Evolutionary conservation across 2,797 vertebrate species (phyloP), one percentile per base, ranked within the genome.

Genomic region (Propithecus perrieri): DNA sequence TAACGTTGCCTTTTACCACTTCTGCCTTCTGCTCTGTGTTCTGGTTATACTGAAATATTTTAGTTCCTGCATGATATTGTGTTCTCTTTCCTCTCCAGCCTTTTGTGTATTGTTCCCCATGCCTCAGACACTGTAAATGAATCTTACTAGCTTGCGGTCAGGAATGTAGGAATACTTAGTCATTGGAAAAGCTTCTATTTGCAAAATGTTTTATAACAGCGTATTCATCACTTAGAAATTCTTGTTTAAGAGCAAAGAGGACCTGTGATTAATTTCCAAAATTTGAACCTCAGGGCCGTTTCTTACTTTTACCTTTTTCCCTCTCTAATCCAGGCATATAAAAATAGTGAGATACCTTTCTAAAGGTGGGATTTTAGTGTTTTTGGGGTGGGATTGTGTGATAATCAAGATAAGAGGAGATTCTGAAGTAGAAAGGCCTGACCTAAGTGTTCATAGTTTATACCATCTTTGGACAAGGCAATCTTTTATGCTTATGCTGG

Each of bases 141-240:
- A 88, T 10, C 28, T 89, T 76, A 86, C 17, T 46, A 88, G 22
- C 10, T 79, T 55, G 30, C 92, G 57, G 65, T 92, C 63, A 90
- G 43, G 59, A 75, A 91, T 50, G 22, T 46, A 63, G 79, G 67
- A 93, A 26, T 92, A 90, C 65, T 80, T 75, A 61, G 61, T 74
- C 43, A 75, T 28, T 85, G 35, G 12, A 71, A 92, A 92, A 97
- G 65, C 2, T 67, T 41, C 38, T 71, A 55, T 79, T 86, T 90
- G 35, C 11, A 84, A 79, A 96, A 35, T 30, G 80, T 83, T 94
- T 93, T 15, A 53, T 79, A 92, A 81, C 26, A 83, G 41, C 12
- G 35, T 22, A 76, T 67, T 94, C 94, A 85, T 97, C 48, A 50
- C 50, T 85, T 81, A 74, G 81, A 89, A 96, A 95, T 92, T 90